Evolutionary conservation across 2,888 invertebrate genomes (phyloP).

Genomic region (Linyphia triangularis): DNA sequence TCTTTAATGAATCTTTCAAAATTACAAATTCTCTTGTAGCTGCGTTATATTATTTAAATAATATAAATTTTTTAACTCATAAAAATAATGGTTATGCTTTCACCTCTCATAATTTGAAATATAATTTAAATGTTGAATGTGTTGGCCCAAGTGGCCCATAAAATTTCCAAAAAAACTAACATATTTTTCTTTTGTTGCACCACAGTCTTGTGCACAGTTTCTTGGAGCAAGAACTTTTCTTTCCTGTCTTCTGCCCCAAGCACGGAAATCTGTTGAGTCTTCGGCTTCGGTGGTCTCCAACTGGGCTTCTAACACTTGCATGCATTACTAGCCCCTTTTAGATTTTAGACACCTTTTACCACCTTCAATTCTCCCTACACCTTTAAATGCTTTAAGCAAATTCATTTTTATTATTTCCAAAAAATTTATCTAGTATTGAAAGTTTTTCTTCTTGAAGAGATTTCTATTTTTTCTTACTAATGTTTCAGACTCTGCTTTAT

Average conservation of each 20-base stretch:
- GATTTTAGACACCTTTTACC: not conserved
- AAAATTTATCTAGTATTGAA: not conserved
- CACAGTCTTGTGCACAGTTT: conserved; percentile 32
- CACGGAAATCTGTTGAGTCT: conserved; percentile 35
- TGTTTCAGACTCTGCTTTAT: too few relatives aligned
- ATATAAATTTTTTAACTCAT: too few relatives aligned
- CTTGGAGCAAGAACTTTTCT: conserved; percentile 39
- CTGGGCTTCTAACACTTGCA: conserved; percentile 33
- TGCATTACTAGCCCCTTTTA: conserved; percentile 1
- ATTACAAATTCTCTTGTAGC: too few relatives aligned
- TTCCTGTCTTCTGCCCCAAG: conserved; percentile 49
- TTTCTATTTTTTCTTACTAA: too few relatives aligned
- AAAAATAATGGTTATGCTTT: not conserved
- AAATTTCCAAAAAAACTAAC: not conserved
- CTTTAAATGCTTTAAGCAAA: not conserved
- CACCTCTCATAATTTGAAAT: not conserved
- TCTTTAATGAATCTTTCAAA: too few relatives aligned
- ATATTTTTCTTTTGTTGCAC: conserved; percentile 49
- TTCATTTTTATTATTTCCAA: not conserved
- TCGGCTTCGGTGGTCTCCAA: conserved; percentile 23
- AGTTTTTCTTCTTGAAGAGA: not conserved
- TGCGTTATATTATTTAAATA: too few relatives aligned
- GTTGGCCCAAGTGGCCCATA: conserved; percentile 16
- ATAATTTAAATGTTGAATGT: not conserved
- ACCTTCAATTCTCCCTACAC: not conserved